phyloP scores from a whole-genome alignment of 1,140 invertebrate genomes.

The Homarus americanus region DNA sequence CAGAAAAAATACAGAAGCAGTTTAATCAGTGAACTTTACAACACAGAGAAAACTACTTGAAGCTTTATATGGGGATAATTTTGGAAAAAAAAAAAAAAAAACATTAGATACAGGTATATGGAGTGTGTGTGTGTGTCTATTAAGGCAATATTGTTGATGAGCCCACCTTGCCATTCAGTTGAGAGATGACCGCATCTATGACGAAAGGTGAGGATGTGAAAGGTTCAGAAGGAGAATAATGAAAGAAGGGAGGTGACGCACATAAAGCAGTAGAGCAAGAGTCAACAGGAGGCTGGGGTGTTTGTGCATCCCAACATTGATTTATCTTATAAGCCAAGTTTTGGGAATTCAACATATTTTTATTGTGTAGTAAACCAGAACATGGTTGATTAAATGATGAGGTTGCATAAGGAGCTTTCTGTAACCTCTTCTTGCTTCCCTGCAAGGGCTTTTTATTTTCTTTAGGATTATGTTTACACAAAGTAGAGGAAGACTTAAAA shows the following conservation, averaged over 20 bases:
- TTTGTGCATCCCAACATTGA: not conserved
- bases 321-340: not conserved
- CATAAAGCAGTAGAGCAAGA: not conserved
- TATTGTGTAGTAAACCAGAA: not conserved
- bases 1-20: too few relatives aligned
- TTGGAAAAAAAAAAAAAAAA: too few relatives aligned
- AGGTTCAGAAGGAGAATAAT: not conserved
- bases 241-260: not conserved
- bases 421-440: not conserved
- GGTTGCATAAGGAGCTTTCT: not conserved
- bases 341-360: not conserved
- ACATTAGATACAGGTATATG: too few relatives aligned
- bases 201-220: constrained; percentile 25
- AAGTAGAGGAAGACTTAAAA: not conserved
- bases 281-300: not conserved
- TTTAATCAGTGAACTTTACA: too few relatives aligned
- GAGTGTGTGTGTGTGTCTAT: not conserved
- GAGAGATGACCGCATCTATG: constrained; percentile 33
- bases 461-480: not conserved
- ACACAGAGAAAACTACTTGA: too few relatives aligned
- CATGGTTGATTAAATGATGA: not conserved
- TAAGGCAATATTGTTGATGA: not conserved
- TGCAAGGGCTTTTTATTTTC: constrained; percentile 8
- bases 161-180: constrained; percentile 26
- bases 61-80: too few relatives aligned